These are phyloP conservation scores for Drosophila cognata DNA, from an alignment of 2,888 invertebrate species.

Conservation along the genomic window DNA sequence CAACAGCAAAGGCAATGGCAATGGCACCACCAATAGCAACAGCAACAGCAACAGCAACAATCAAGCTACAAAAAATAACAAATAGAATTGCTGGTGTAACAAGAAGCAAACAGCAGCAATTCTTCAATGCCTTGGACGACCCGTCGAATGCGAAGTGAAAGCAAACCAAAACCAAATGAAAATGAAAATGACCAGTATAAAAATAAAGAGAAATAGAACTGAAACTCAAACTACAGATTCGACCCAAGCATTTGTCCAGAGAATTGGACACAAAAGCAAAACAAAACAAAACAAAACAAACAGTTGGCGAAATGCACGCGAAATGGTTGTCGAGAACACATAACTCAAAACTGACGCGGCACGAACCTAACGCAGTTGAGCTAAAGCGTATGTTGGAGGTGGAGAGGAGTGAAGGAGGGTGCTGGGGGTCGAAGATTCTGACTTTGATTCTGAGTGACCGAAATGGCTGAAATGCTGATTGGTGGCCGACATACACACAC, in stretches of 20 bases:
- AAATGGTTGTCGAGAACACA: constrained; percentile 9
- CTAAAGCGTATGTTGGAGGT: background rate
- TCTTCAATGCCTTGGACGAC: constrained; percentile 68
- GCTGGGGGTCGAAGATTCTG: constrained; percentile 3
- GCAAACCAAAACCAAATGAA: constrained; percentile 14
- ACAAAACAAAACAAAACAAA: background rate
- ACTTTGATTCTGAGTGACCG: constrained; percentile 24
- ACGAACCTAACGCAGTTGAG: constrained; percentile 13
- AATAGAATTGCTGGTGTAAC: constrained; percentile 60
- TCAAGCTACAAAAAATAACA: background rate
- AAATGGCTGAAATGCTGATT: constrained; percentile 52
- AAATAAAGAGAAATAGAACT: background rate
- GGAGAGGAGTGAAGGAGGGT: too few species aligned
- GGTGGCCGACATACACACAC: constrained; percentile 14
- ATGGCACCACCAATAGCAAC: constrained; percentile 13
- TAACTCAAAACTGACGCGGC: constrained; percentile 17
- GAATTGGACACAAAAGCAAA: background rate
- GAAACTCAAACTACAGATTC: background rate
- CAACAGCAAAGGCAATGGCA: constrained; percentile 16
- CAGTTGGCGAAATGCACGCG: constrained; percentile 12
- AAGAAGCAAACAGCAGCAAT: constrained; percentile 55
- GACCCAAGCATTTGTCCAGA: background rate
- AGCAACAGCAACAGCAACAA: constrained; percentile 1
- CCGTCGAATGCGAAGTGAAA: constrained; percentile 73
- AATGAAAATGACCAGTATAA: constrained; percentile 4